Percentiles rank a stretch among this genome's conserved stretches.
phyloP scores from a whole-genome alignment of 2,797 vertebrate genomes.

The Tangara arthus region DNA sequence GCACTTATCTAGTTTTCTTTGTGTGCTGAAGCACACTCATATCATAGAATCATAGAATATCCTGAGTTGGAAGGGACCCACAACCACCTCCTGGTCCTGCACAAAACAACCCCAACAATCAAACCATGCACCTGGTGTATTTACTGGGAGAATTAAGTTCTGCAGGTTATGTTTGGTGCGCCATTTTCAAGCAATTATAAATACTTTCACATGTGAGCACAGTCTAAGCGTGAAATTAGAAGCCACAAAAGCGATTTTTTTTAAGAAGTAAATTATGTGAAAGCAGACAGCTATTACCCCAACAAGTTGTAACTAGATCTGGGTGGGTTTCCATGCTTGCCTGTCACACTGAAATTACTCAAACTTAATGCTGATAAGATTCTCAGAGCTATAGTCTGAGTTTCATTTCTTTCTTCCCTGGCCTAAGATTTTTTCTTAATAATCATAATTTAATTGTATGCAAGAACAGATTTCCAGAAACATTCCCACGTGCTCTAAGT shows the following conservation, averaged over 20 bases:
- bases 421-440: neutral
- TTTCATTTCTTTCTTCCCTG: neutral
- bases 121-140: neutral
- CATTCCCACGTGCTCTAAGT: neutral
- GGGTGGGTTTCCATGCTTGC: neutral
- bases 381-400: neutral
- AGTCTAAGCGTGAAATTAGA: neutral
- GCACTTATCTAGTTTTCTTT: neutral
- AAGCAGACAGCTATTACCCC: neutral
- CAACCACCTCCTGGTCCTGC: neutral
- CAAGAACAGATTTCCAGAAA: neutral
- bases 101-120: neutral
- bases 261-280: neutral
- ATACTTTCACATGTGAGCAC: neutral
- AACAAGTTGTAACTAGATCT: constrained; percentile 16
- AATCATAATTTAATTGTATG: neutral
- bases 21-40: neutral
- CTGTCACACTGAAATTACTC: neutral
- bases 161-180: neutral
- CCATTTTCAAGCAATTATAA: neutral
- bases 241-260: neutral
- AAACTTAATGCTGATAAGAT: neutral
- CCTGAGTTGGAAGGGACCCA: neutral
- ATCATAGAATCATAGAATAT: fast-evolving
- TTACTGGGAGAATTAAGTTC: neutral